Evolutionary conservation across 2,888 invertebrate genomes (phyloP).

Genomic region (Imbricaverruca yamaguchii): DNA sequence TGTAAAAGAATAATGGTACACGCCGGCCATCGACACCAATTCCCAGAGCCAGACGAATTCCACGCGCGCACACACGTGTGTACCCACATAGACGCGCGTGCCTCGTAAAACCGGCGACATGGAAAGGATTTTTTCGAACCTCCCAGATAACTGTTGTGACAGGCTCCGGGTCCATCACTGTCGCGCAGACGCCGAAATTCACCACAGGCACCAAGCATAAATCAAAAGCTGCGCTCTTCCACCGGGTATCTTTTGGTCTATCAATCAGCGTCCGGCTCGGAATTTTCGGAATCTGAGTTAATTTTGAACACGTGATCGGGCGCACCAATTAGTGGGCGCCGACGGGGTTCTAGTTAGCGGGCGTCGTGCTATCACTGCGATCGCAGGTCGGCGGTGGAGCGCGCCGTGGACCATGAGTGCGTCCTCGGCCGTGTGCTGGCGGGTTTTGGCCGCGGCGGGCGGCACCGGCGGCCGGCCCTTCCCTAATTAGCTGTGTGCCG

Average conservation of each 20-base stretch:
- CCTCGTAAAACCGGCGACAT: too few species aligned
- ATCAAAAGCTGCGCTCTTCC: not conserved
- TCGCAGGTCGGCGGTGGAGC: not conserved
- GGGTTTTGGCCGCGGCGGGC: too few species aligned
- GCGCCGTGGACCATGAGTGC: not conserved
- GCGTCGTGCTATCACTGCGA: not conserved
- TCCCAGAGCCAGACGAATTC: too few species aligned
- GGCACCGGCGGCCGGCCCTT: not conserved
- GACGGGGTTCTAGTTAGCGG: constrained; percentile 7
- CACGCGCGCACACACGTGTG: too few species aligned
- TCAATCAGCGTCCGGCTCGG: not conserved
- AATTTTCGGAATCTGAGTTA: not conserved
- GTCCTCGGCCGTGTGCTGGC: too few species aligned
- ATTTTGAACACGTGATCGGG: not conserved
- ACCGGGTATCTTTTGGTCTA: not conserved
- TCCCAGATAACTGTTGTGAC: not conserved
- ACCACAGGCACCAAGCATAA: not conserved
- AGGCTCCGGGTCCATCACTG: not conserved
- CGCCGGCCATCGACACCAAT: too few species aligned
- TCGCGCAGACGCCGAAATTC: not conserved
- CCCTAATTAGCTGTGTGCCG: not conserved
- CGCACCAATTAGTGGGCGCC: not conserved
- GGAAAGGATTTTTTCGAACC: too few species aligned
- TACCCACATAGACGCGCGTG: too few species aligned
- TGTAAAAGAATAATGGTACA: too few species aligned